phyloP scores from a whole-genome alignment of 2,888 invertebrate species.

The Mesorhabditis sp. region DNA sequence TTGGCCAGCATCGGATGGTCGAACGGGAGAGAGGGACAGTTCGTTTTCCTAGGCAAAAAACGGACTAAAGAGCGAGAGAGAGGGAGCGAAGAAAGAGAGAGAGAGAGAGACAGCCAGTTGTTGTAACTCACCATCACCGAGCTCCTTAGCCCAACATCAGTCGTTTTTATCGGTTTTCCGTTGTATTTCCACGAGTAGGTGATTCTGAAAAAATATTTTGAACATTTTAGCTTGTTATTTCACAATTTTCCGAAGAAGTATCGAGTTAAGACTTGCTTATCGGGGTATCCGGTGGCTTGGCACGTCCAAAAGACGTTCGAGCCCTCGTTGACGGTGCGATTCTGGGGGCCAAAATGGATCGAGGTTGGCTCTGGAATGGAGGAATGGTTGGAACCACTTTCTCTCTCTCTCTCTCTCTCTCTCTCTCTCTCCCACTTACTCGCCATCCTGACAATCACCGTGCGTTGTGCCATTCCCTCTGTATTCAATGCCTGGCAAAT shows the following conservation, averaged over 20 bases:
- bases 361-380: constrained; percentile 28
- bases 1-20: constrained; percentile 46
- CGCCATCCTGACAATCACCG: constrained; percentile 36
- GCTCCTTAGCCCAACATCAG: constrained; percentile 44
- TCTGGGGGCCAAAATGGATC: constrained; percentile 36
- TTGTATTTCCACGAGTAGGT: constrained; percentile 48
- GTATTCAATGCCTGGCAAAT: constrained; percentile 46
- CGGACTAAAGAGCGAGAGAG: no score
- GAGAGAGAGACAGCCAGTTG: constrained; percentile 46
- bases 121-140: constrained; percentile 43
- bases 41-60: constrained; percentile 39
- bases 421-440: constrained; percentile 26
- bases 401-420: no score
- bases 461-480: constrained; percentile 38
- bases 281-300: constrained; percentile 46
- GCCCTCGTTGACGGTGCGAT: constrained; percentile 52
- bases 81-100: constrained; percentile 28
- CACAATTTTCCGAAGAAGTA: no score
- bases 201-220: constrained; percentile 14
- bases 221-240: no score
- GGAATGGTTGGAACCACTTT: no score
- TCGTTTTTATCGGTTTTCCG: constrained; percentile 37
- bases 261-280: constrained; percentile 3
- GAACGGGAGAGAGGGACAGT: constrained; percentile 44
- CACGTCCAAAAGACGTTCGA: constrained; percentile 52